Evolutionary conservation across 1,140 invertebrate genomes (phyloP).

Genomic region (Bombus confusus): DNA sequence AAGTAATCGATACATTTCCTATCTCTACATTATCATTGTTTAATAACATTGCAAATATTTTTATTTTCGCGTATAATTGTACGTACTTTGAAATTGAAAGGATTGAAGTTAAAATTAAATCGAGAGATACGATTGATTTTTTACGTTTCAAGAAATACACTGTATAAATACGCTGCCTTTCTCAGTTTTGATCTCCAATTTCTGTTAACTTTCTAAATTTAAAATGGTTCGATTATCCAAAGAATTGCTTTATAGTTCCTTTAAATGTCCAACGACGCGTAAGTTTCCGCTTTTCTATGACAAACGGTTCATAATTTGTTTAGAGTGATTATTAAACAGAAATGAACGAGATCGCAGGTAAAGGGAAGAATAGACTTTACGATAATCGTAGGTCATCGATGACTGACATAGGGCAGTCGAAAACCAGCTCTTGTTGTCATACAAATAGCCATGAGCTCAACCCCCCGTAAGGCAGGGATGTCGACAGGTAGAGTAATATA

Average conservation of each 20-base stretch:
- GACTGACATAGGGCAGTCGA: conserved; percentile 52
- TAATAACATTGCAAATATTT: too few species aligned
- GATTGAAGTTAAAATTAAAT: too few species aligned
- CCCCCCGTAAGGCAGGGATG: conserved; percentile 67
- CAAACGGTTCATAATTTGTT: neutral
- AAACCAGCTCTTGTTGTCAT: conserved; percentile 72
- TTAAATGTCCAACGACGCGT: neutral
- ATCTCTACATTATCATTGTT: too few species aligned
- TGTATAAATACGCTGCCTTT: too few species aligned
- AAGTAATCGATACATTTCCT: too few species aligned
- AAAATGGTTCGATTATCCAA: neutral
- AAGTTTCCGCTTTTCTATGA: neutral
- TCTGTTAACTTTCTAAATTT: too few species aligned
- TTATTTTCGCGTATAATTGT: too few species aligned
- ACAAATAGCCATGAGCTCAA: conserved; percentile 76
- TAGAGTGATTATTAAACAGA: neutral
- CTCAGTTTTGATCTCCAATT: too few species aligned
- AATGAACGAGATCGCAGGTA: neutral
- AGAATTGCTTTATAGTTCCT: neutral
- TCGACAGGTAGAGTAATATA: conserved; percentile 82
- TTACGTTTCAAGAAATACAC: too few species aligned
- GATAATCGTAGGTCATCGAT: conserved; percentile 51
- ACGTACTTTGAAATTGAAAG: too few species aligned
- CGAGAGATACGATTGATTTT: too few species aligned
- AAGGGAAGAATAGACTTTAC: neutral